These are phyloP conservation scores for Nephotettix cincticeps DNA, from an alignment of 1,140 invertebrate species.

Conservation along the genomic window DNA sequence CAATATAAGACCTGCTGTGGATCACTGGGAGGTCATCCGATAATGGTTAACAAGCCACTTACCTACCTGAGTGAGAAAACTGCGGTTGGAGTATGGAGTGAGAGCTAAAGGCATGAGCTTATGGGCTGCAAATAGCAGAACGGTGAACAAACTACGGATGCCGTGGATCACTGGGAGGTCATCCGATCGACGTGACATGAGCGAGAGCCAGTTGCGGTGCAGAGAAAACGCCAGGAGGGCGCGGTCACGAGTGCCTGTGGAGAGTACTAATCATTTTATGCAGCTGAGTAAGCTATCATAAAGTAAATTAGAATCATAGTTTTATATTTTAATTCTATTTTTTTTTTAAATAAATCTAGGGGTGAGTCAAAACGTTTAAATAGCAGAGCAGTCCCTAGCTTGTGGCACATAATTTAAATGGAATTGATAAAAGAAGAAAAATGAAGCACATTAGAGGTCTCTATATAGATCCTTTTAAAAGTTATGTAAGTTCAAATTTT, in stretches of 20 bases:
- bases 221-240: constrained; percentile 53
- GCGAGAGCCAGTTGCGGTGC: constrained; percentile 47
- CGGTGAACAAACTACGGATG: constrained; percentile 56
- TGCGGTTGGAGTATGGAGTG: constrained; percentile 61
- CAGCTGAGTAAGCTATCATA: not conserved
- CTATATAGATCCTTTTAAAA: too few relatives aligned
- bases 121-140: constrained; percentile 60
- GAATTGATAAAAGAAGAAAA: too few relatives aligned
- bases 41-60: too few relatives aligned
- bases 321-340: not conserved
- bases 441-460: too few relatives aligned
- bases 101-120: constrained; percentile 60
- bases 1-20: too few relatives aligned
- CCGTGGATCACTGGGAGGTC: constrained; percentile 64
- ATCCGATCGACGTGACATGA: constrained; percentile 45
- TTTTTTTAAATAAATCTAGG: not conserved
- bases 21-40: too few relatives aligned
- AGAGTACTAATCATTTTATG: not conserved
- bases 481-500: too few relatives aligned
- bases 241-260: not conserved
- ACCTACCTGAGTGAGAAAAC: constrained; percentile 57
- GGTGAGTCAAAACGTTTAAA: not conserved
- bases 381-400: not conserved
- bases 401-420: too few relatives aligned
- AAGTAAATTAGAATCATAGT: too few relatives aligned